These are phyloP conservation scores for Synodontis membranacea DNA, from an alignment of 2,113 vertebrate species.

Conservation along the genomic window DNA sequence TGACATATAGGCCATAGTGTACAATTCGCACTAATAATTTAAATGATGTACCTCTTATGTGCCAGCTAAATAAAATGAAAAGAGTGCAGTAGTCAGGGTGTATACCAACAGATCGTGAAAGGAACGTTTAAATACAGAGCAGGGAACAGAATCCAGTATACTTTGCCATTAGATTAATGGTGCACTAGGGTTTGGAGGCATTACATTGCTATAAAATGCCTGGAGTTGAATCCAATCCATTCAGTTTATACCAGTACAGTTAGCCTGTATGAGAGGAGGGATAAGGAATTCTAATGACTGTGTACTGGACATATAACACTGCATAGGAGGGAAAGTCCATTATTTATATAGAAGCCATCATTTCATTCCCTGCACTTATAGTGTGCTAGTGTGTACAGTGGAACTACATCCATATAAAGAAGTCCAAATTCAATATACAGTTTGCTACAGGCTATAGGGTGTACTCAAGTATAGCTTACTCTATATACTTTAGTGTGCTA, in stretches of 20 bases:
- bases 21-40: background rate
- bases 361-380: background rate
- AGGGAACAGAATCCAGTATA: background rate
- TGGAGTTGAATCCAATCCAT: background rate
- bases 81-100: background rate
- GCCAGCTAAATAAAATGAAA: background rate
- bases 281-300: background rate
- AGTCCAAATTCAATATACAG: background rate
- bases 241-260: background rate
- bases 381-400: background rate
- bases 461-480: background rate
- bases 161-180: background rate
- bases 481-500: background rate
- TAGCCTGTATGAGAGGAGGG: background rate
- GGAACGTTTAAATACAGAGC: background rate
- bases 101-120: background rate
- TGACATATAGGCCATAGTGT: background rate
- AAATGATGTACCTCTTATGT: background rate
- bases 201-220: background rate
- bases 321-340: background rate
- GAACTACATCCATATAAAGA: background rate
- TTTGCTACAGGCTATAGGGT: background rate
- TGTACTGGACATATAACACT: background rate
- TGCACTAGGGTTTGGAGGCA: background rate
- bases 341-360: background rate